Evolutionary conservation across 1,140 invertebrate species (phyloP).

Genomic region (Mizuhopecten yessoensis): DNA sequence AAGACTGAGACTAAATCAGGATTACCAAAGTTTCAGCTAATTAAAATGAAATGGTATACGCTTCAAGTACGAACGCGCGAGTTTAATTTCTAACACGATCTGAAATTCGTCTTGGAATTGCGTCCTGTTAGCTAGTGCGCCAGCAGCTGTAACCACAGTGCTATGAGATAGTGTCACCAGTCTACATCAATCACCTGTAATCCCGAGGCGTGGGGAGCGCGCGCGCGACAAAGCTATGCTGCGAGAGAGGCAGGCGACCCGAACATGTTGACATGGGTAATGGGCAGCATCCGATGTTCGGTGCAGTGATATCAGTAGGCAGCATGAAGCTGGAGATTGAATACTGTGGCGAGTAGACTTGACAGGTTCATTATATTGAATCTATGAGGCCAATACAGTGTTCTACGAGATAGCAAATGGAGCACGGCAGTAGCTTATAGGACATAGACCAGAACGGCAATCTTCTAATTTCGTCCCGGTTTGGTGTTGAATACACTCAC

Average conservation of each 20-base stretch:
- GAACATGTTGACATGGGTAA: constrained; percentile 33
- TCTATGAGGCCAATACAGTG: not conserved
- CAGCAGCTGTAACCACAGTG: not conserved
- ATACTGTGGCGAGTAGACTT: not conserved
- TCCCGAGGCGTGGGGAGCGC: not conserved
- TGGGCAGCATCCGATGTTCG: not conserved
- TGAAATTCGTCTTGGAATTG: no score
- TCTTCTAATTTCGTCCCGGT: not conserved
- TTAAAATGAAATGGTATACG: no score
- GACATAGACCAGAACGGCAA: not conserved
- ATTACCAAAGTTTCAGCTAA: no score
- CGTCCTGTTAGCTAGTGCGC: not conserved
- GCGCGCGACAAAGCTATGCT: not conserved
- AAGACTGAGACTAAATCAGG: no score
- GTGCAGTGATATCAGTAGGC: constrained; percentile 15
- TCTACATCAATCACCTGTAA: constrained; percentile 32
- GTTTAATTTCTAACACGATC: no score
- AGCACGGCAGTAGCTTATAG: not conserved
- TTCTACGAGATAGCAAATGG: not conserved
- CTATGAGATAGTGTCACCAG: not conserved
- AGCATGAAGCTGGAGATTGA: not conserved
- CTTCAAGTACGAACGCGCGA: no score
- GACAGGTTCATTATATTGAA: constrained; percentile 27
- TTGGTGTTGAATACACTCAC: constrained; percentile 13
- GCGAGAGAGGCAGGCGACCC: not conserved